A percentile compares a stretch with the other conserved stretches of the same genome.
Evolutionary conservation across 2,797 vertebrate species (phyloP).

Genomic region (Gobio occitaniae): DNA sequence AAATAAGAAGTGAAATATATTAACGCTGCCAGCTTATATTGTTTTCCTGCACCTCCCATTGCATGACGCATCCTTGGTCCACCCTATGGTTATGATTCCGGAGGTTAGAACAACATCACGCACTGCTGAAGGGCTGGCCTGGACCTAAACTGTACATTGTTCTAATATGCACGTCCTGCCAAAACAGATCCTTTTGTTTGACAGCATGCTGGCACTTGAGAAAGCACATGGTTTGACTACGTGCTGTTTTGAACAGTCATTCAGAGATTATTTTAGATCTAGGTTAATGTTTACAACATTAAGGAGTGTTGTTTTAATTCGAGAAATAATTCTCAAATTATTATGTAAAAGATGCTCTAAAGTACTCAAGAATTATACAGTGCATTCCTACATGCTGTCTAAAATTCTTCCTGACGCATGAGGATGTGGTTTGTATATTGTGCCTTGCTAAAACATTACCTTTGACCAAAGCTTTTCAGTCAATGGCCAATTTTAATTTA

Average conservation of each 20-base stretch:
- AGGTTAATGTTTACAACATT: not conserved
- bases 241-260: slow-evolving; percentile 14
- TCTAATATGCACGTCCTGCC: slow-evolving; percentile 16
- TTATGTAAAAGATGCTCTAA: not conserved
- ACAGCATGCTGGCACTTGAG: slow-evolving; percentile 41
- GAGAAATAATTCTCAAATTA: not conserved
- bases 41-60: slow-evolving; percentile 32
- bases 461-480: slow-evolving; percentile 1
- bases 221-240: slow-evolving; percentile 24
- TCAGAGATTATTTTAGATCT: not conserved
- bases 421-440: slow-evolving; percentile 34
- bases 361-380: not conserved
- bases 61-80: slow-evolving; percentile 50
- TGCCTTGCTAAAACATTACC: slow-evolving; percentile 7
- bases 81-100: slow-evolving; percentile 40
- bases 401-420: not conserved
- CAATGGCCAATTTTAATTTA: not conserved
- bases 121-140: slow-evolving; percentile 16
- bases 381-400: slow-evolving; percentile 13
- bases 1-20: not conserved
- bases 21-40: slow-evolving; percentile 65
- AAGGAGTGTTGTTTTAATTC: not conserved
- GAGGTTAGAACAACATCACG: slow-evolving; percentile 55
- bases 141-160: slow-evolving; percentile 11
- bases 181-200: slow-evolving; percentile 39